Evolutionary conservation across 2,113 vertebrate species (phyloP).

Genomic region (Pelmatolapia mariae): DNA sequence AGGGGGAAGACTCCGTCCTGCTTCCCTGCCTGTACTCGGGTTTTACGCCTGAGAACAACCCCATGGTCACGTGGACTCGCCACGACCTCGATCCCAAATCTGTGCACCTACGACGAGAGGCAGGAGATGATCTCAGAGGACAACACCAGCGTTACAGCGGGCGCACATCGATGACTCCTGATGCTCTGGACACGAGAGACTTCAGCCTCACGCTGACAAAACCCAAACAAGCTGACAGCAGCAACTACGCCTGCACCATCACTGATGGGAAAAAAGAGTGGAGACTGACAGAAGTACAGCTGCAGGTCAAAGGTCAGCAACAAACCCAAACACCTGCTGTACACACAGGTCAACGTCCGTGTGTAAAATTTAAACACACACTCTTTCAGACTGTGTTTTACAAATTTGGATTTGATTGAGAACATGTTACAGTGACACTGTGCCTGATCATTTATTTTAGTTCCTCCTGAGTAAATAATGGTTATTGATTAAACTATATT

Average conservation of each 20-base stretch:
- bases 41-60: neutral
- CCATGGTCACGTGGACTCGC: neutral
- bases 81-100: neutral
- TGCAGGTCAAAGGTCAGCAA: neutral
- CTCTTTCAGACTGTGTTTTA: no score
- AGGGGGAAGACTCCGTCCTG: neutral
- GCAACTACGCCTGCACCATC: neutral
- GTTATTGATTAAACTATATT: no score
- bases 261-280: neutral
- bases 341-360: neutral
- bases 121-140: neutral
- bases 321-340: no score
- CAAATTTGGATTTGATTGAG: no score
- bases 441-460: no score
- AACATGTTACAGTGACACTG: no score
- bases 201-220: neutral
- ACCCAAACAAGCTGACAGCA: neutral
- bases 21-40: neutral
- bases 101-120: neutral
- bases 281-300: neutral
- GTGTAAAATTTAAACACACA: no score
- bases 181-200: neutral
- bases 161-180: neutral
- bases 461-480: no score
- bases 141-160: neutral